phyloP scores from a whole-genome alignment of 2,113 vertebrate species.

The Eudyptes chrysolophus region DNA sequence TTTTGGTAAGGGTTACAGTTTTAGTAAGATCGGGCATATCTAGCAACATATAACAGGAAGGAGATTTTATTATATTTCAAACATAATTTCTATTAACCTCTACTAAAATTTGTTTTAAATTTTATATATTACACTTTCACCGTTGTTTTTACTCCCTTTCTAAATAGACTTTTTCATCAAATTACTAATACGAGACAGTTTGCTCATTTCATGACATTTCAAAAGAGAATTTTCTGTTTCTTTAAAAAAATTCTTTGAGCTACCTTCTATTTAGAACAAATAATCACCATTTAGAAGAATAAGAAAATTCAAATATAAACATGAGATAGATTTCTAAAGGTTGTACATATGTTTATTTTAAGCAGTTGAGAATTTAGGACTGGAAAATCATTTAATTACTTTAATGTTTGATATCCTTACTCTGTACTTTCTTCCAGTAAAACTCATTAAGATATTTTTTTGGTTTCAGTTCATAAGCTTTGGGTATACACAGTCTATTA shows the following conservation, averaged over 20 bases:
- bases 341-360: neutral
- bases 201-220: neutral
- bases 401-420: neutral
- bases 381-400: neutral
- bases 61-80: neutral
- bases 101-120: neutral
- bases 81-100: neutral
- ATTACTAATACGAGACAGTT: neutral
- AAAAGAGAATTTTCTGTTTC: neutral
- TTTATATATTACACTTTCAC: neutral
- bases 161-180: neutral
- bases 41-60: neutral
- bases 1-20: neutral
- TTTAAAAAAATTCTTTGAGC: neutral
- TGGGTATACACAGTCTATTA: rapidly evolving
- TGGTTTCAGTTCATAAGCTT: neutral
- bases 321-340: neutral
- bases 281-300: neutral
- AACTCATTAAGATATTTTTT: neutral
- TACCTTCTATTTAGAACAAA: neutral
- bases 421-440: neutral
- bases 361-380: neutral
- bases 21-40: neutral
- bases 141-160: neutral
- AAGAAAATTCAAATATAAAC: neutral